phyloP scores from a whole-genome alignment of 2,797 vertebrate genomes.

The Enteromius treurensis region DNA sequence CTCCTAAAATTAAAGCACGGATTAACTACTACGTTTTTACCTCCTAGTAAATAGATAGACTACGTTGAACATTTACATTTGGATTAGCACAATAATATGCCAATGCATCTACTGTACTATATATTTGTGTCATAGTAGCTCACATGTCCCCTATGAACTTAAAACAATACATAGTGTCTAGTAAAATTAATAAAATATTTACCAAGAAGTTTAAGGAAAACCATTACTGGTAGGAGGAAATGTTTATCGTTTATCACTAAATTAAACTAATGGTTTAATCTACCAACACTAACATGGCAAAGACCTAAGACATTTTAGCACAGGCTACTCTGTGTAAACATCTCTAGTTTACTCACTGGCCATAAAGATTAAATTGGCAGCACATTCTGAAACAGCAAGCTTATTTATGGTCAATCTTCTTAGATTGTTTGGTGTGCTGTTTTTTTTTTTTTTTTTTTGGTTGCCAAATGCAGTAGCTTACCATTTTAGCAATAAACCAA shows the following conservation, averaged over 20 bases:
- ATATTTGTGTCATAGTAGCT: neutral
- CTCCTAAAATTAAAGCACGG: neutral
- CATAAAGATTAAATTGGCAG: neutral
- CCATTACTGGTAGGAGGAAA: too few relatives aligned
- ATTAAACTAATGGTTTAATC: neutral
- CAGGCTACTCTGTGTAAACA: neutral
- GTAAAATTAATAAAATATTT: neutral
- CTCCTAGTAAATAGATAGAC: neutral
- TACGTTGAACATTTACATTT: neutral
- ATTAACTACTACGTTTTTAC: neutral
- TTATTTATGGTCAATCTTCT: neutral
- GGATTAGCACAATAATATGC: neutral
- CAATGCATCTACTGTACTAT: neutral
- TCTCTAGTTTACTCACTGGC: neutral
- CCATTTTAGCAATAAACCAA: neutral
- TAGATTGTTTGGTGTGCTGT: neutral
- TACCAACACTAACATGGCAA: neutral
- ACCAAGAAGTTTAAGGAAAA: neutral
- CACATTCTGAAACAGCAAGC: slow-evolving; percentile 18
- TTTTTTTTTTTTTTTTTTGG: neutral
- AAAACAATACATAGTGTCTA: neutral
- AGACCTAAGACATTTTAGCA: neutral
- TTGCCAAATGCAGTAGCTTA: neutral
- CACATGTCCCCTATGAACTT: neutral
- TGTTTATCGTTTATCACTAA: neutral